Percentiles rank a stretch among this genome's conserved stretches.
Conservation (phyloP, 2,113 vertebrate genomes). For the Sinocyclocheilus rhinocerous region DNA sequence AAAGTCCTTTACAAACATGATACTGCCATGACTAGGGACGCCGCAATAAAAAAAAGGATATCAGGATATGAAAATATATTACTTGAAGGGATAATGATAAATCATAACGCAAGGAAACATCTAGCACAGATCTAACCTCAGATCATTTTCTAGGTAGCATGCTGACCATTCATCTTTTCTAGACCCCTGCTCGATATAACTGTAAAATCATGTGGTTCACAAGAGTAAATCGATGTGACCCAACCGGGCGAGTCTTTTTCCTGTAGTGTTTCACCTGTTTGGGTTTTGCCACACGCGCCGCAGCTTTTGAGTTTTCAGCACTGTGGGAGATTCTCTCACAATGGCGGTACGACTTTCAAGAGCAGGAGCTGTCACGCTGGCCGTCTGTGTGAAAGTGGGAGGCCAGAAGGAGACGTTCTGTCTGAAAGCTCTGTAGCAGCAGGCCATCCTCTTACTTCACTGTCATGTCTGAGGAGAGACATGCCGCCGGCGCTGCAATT, state of each 20-base stretch:
- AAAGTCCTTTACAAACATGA: neutral
- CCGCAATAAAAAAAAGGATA: neutral
- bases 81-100: neutral
- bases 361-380: slow-evolving; percentile 35
- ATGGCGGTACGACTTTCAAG: slow-evolving; percentile 2
- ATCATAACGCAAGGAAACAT: neutral
- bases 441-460: slow-evolving; percentile 27
- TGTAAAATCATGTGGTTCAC: slow-evolving; percentile 7
- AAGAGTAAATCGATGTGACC: slow-evolving; percentile 13
- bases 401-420: slow-evolving; percentile 40
- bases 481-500: slow-evolving; percentile 49
- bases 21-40: neutral
- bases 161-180: neutral
- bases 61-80: neutral
- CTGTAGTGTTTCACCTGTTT: slow-evolving; percentile 13
- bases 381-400: slow-evolving; percentile 15
- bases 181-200: neutral
- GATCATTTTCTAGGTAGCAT: neutral
- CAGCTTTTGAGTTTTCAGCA: slow-evolving; percentile 31
- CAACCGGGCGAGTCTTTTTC: neutral
- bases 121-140: neutral
- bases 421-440: slow-evolving; percentile 45
- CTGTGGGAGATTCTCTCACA: slow-evolving; percentile 42
- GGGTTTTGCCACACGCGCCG: neutral
- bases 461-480: slow-evolving; percentile 15